These are phyloP conservation scores for Dicrostonyx torquatus DNA, from an alignment of 2,797 vertebrate genomes.

Conservation along the genomic window DNA sequence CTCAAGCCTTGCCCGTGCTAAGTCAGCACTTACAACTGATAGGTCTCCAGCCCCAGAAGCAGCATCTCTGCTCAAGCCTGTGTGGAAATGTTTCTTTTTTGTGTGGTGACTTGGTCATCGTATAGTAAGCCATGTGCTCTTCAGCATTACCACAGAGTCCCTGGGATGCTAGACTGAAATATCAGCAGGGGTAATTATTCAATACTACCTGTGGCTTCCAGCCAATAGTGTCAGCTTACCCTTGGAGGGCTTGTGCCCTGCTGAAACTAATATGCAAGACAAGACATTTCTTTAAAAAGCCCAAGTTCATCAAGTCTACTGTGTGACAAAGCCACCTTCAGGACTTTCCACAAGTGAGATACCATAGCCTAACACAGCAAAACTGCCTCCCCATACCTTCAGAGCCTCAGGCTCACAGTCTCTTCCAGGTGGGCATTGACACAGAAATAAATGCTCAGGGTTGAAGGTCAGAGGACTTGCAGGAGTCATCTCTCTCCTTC, in stretches of 20 bases:
- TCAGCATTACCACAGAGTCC: background rate
- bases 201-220: background rate
- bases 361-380: too few species aligned
- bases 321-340: background rate
- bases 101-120: accelerated
- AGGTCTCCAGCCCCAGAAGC: background rate
- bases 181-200: background rate
- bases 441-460: background rate
- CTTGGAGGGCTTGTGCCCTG: background rate
- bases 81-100: background rate
- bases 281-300: constrained; percentile 2
- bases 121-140: background rate
- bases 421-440: background rate
- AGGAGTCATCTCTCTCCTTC: background rate
- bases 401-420: background rate
- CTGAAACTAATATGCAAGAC: constrained; percentile 15
- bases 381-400: background rate
- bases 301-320: background rate
- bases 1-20: background rate
- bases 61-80: background rate
- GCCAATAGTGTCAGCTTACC: background rate
- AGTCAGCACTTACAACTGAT: background rate
- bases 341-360: background rate
- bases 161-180: background rate
- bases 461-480: background rate